phyloP scores from a whole-genome alignment of 2,113 vertebrate species.

The Cephalopholis sonnerati region DNA sequence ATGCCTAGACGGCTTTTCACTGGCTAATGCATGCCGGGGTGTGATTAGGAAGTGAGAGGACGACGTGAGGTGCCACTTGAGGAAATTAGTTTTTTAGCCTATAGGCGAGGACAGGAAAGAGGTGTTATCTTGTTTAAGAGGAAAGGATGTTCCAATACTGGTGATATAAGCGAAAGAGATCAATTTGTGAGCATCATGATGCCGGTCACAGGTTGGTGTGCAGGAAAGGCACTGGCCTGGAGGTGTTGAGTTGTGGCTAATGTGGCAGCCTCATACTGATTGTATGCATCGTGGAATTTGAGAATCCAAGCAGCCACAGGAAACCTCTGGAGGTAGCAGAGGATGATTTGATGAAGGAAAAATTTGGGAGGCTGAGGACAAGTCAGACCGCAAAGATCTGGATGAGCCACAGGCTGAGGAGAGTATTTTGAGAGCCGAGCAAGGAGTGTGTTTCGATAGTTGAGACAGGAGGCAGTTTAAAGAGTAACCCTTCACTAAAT shows the following conservation, averaged over 20 bases:
- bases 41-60: slow-evolving; percentile 42
- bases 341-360: background rate
- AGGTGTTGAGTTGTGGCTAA: background rate
- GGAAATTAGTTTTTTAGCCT: slow-evolving; percentile 30
- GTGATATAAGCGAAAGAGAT: slow-evolving; percentile 5
- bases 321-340: slow-evolving; percentile 3
- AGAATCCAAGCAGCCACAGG: slow-evolving; percentile 7
- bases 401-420: background rate
- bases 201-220: slow-evolving; percentile 15
- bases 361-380: background rate
- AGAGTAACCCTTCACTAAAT: background rate
- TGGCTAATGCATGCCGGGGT: slow-evolving; percentile 14
- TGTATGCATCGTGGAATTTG: background rate
- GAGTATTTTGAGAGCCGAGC: background rate
- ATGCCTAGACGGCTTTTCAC: slow-evolving; percentile 2
- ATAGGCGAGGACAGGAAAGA: slow-evolving; percentile 12
- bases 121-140: slow-evolving; percentile 14
- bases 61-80: slow-evolving; percentile 15
- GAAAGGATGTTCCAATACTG: background rate
- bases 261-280: background rate
- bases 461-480: background rate
- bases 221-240: background rate
- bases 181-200: background rate
- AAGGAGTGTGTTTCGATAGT: background rate
- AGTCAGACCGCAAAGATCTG: background rate